These are phyloP conservation scores for Chaetophractus vellerosus DNA, from an alignment of 2,797 vertebrate species.

Conservation along the genomic window DNA sequence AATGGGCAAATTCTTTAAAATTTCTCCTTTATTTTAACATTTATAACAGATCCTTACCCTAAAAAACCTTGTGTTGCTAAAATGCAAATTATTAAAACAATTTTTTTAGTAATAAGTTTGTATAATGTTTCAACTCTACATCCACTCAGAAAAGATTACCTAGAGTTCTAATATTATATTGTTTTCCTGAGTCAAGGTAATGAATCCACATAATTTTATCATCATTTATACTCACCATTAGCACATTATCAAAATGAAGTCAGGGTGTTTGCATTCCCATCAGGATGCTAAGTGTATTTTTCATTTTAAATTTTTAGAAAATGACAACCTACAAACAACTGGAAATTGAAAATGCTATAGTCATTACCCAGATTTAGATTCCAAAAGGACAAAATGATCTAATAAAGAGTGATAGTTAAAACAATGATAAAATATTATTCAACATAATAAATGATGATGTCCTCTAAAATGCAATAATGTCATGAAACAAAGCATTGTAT, in stretches of 20 bases:
- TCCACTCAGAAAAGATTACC: constrained; percentile 60
- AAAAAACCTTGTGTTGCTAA: constrained; percentile 70
- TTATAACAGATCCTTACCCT: constrained; percentile 62
- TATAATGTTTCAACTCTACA: constrained; percentile 66
- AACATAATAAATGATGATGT: constrained; percentile 75
- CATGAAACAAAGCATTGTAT: constrained; percentile 48
- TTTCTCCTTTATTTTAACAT: constrained; percentile 69
- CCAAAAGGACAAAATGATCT: constrained; percentile 73
- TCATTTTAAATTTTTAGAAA: constrained; percentile 34
- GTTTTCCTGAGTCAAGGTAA: constrained; percentile 80
- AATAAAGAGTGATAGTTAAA: constrained; percentile 78
- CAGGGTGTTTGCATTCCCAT: constrained; percentile 70
- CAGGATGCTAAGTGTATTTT: constrained; percentile 5
- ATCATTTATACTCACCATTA: constrained; percentile 73
- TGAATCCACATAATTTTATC: constrained; percentile 78
- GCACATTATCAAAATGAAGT: constrained; percentile 77
- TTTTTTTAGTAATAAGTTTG: constrained; percentile 73
- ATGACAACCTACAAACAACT: constrained; percentile 39
- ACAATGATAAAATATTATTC: constrained; percentile 79
- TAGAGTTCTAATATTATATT: constrained; percentile 80
- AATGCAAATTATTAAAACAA: constrained; percentile 76
- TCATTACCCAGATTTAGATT: constrained; percentile 80
- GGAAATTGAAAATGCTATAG: constrained; percentile 76
- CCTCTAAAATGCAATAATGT: constrained; percentile 60
- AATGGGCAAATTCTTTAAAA: neutral